Conservation (phyloP, 2,113 vertebrate genomes). For the Eudyptes chrysolophus region DNA sequence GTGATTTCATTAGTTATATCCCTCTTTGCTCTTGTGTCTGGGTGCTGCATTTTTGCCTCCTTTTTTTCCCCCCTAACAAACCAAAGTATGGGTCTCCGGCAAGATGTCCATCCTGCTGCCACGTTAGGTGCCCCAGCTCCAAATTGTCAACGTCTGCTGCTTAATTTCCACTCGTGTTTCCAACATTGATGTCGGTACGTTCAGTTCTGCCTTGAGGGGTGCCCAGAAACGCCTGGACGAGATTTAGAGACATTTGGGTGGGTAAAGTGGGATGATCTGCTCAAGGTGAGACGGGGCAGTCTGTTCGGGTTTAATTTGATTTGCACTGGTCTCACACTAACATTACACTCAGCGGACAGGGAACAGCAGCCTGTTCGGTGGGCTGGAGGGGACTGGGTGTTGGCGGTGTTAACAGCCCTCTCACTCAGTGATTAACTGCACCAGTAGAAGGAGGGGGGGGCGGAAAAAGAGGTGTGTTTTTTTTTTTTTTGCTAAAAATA, state of each 20-base stretch:
- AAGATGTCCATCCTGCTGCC: neutral
- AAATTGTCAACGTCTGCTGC: neutral
- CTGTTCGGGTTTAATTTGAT: neutral
- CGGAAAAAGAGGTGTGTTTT: neutral
- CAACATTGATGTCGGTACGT: rapidly evolving
- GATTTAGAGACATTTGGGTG: neutral
- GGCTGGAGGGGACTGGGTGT: neutral
- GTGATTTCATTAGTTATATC: neutral
- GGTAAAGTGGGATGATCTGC: neutral
- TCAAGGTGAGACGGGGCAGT: neutral
- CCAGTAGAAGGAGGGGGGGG: neutral
- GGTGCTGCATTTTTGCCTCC: neutral
- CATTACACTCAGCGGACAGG: neutral
- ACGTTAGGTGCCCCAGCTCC: neutral
- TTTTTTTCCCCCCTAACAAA: neutral
- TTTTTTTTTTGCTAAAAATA: neutral
- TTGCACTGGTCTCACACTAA: neutral
- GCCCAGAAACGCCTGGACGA: neutral
- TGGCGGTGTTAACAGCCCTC: neutral
- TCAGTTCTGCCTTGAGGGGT: neutral
- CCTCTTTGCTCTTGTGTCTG: neutral
- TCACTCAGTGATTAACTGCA: neutral
- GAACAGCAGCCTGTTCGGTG: neutral
- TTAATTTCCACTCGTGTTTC: neutral
- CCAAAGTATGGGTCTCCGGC: neutral